These are phyloP conservation scores for Brachionus rubens DNA, from an alignment of 1,140 invertebrate species.

Conservation along the genomic window DNA sequence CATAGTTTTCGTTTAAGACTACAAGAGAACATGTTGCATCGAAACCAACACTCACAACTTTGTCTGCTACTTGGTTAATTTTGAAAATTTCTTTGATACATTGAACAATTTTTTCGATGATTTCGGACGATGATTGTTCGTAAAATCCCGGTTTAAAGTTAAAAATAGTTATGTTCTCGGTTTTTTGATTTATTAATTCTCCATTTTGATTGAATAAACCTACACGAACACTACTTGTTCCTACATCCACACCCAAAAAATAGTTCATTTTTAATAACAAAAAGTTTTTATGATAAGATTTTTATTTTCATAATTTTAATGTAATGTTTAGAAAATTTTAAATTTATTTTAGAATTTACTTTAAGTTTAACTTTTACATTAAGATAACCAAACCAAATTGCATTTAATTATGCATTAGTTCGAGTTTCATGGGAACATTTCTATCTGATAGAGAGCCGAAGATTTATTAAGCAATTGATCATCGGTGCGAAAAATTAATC, in stretches of 20 bases:
- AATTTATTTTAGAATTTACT: no score
- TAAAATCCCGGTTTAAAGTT: constrained; percentile 74
- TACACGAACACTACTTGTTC: constrained; percentile 80
- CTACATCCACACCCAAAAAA: constrained; percentile 88
- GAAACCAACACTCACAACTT: constrained; percentile 80
- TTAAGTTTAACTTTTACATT: no score
- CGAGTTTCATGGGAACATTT: no score
- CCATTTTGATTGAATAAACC: constrained; percentile 71
- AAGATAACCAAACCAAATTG: no score
- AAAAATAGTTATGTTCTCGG: constrained; percentile 71
- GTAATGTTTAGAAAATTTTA: no score
- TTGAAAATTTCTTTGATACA: constrained; percentile 65
- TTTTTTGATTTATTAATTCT: constrained; percentile 66
- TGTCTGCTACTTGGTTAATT: constrained; percentile 61
- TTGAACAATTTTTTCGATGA: constrained; percentile 73
- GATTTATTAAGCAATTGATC: no score
- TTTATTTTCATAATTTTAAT: neutral
- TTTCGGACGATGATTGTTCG: constrained; percentile 86
- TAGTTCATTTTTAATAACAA: constrained; percentile 46
- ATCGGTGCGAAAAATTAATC: no score
- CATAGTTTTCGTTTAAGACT: constrained; percentile 69
- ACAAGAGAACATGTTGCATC: constrained; percentile 93
- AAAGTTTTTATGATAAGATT: neutral
- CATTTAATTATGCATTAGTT: no score
- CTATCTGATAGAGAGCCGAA: no score